Evolutionary conservation across 2,113 vertebrate genomes (phyloP).

Genomic region (Nesoenas mayeri): DNA sequence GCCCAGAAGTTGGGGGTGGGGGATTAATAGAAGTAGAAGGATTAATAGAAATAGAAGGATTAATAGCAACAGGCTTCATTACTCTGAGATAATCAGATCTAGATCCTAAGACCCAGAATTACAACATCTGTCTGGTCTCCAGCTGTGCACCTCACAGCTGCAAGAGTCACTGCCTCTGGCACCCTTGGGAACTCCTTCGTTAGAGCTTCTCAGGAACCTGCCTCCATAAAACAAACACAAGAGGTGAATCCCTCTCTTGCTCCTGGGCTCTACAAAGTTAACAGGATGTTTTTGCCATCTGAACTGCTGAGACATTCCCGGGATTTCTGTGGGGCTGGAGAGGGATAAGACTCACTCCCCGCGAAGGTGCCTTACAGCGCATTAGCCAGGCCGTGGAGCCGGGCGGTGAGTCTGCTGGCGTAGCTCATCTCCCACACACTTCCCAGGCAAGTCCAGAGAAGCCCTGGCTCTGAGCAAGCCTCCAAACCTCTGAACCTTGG

Average conservation of each 20-base stretch:
- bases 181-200: neutral
- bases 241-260: neutral
- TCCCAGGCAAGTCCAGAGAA: neutral
- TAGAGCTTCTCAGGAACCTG: neutral
- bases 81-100: neutral
- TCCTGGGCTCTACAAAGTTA: neutral
- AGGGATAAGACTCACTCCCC: neutral
- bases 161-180: fast-evolving
- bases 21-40: neutral
- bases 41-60: neutral
- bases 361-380: neutral
- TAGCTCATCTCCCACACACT: neutral
- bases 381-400: neutral
- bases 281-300: neutral
- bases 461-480: neutral
- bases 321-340: neutral
- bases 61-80: neutral
- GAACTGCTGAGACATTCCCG: neutral
- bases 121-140: neutral
- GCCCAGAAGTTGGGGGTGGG: neutral
- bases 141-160: neutral
- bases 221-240: neutral
- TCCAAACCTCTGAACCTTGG: slow-evolving; percentile 13
- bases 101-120: neutral
- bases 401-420: neutral